These are phyloP conservation scores for Hydrozoanthus gracilis DNA, from an alignment of 92 coral and sea anemone species.

Conservation along the genomic window DNA sequence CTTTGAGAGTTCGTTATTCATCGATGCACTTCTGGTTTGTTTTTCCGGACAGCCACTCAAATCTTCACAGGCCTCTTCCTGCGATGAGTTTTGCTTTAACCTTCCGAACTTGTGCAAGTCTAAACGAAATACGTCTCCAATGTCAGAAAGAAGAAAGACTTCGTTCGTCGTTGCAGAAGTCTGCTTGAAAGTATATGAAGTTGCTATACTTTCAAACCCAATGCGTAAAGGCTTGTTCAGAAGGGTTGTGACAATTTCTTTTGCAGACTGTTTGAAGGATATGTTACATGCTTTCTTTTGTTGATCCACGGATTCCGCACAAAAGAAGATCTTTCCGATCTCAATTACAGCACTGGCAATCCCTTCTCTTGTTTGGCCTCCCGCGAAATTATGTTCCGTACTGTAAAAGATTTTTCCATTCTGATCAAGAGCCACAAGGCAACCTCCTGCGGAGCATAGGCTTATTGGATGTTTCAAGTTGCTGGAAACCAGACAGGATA, in stretches of 20 bases:
- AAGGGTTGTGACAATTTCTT: not conserved
- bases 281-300: not conserved
- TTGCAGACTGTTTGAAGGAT: not conserved
- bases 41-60: not conserved
- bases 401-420: conserved; percentile 9
- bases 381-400: not conserved
- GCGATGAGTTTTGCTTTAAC: not conserved
- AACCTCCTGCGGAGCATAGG: conserved; percentile 2
- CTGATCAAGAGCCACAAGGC: conserved; percentile 25
- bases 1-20: not conserved
- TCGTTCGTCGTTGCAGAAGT: conserved; percentile 1
- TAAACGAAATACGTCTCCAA: conserved; percentile 26
- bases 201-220: not conserved
- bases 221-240: not conserved
- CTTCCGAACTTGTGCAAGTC: not conserved
- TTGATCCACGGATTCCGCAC: not conserved
- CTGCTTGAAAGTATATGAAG: not conserved
- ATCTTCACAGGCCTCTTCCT: not conserved
- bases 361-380: too few species aligned
- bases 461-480: conserved; percentile 2
- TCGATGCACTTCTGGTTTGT: not conserved
- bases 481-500: not conserved
- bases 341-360: too few species aligned
- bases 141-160: conserved; percentile 11
- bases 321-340: too few species aligned